phyloP scores from a whole-genome alignment of 2,888 invertebrate species.

The Cosmorhoe ocellata region DNA sequence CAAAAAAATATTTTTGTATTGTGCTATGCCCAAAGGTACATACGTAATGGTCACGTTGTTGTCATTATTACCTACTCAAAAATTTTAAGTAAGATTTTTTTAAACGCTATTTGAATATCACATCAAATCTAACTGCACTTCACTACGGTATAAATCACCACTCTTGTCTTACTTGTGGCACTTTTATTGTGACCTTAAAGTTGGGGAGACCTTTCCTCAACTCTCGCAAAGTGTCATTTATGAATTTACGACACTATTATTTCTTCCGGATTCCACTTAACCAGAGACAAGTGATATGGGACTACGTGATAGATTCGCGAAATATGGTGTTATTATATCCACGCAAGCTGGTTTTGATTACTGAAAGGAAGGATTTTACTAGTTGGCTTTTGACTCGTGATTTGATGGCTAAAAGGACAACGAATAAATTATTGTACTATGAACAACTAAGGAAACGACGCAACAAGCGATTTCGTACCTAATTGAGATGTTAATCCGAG shows the following conservation, averaged over 20 bases:
- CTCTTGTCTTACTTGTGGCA: constrained; percentile 50
- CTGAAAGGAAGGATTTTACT: no score
- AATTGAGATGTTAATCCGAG: constrained; percentile 53
- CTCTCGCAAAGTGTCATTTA: constrained; percentile 60
- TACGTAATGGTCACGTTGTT: no score
- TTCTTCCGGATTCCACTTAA: constrained; percentile 42
- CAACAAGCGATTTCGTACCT: no score
- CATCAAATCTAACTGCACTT: constrained; percentile 15
- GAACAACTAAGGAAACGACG: no score
- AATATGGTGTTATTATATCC: constrained; percentile 34
- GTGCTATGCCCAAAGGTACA: no score
- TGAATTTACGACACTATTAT: constrained; percentile 66
- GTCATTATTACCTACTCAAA: no score
- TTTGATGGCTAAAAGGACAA: no score
- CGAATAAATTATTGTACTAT: no score
- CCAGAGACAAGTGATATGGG: constrained; percentile 44
- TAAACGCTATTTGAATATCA: neutral
- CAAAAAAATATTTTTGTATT: no score
- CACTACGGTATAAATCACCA: constrained; percentile 51
- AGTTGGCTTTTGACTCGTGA: no score
- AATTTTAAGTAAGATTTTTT: no score
- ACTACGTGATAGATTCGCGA: constrained; percentile 37
- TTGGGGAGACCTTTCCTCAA: constrained; percentile 53
- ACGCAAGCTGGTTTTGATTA: neutral
- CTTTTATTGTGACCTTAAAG: constrained; percentile 68